Evolutionary conservation across 2,113 vertebrate species (phyloP).

Genomic region (Ciconia boyciana): DNA sequence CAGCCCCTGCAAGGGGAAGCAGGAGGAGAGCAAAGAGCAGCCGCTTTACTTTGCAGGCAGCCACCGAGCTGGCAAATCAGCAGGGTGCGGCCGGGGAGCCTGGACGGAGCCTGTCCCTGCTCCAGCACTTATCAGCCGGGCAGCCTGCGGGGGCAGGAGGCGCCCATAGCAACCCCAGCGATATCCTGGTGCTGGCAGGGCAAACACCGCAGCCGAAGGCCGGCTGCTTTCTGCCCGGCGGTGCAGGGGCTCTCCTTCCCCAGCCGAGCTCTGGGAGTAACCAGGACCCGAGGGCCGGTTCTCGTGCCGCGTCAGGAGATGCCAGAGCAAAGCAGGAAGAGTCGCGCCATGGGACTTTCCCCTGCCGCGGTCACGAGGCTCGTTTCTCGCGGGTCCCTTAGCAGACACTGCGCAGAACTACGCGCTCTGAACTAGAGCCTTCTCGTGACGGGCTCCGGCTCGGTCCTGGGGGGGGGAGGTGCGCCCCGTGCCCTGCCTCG

Average conservation of each 20-base stretch:
- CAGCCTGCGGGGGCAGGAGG: background rate
- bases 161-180: fast-evolving
- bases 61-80: background rate
- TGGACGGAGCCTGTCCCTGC: fast-evolving
- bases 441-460: fast-evolving
- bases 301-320: background rate
- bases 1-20: background rate
- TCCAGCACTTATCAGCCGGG: background rate
- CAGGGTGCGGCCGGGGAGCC: background rate
- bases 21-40: background rate
- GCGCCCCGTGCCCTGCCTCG: no score
- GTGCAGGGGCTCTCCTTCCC: fast-evolving
- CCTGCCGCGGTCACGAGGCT: fast-evolving
- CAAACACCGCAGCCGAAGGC: background rate
- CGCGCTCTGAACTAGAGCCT: fast-evolving
- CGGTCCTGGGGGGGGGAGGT: background rate
- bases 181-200: background rate
- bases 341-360: fast-evolving
- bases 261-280: no score
- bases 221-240: no score
- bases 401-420: fast-evolving
- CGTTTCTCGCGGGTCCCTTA: fast-evolving
- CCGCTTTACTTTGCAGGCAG: background rate
- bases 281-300: fast-evolving
- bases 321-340: background rate